Conservation (phyloP, 37 sponge, comb jelly and placozoan genomes). For the Geodia barretti region DNA sequence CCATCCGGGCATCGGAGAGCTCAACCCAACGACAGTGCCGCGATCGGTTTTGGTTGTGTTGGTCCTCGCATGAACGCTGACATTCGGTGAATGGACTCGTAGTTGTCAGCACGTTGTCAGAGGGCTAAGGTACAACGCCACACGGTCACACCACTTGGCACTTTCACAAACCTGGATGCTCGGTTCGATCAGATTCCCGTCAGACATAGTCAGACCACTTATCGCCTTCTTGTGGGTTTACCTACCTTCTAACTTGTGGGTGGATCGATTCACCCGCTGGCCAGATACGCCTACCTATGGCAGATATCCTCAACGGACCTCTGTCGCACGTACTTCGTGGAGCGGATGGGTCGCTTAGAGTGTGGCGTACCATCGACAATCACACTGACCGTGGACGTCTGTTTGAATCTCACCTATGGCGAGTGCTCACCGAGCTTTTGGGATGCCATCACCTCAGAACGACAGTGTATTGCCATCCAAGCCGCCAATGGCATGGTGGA, state of each 20-base stretch:
- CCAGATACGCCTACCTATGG: constrained; percentile 11
- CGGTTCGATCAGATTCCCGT: constrained; percentile 10
- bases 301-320: not conserved
- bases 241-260: not conserved
- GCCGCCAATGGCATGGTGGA: constrained; percentile 55
- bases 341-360: constrained; percentile 1
- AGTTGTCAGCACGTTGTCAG: constrained; percentile 5
- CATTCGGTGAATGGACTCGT: not conserved
- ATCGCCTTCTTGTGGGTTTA: not conserved
- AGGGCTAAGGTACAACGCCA: not conserved
- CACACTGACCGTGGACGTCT: constrained; percentile 53
- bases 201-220: constrained; percentile 15
- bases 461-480: constrained; percentile 52
- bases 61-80: not conserved
- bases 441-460: constrained; percentile 26
- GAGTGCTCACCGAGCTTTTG: constrained; percentile 9
- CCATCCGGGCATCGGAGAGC: constrained; percentile 1
- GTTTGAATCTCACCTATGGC: constrained; percentile 48
- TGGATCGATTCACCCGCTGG: constrained; percentile 17
- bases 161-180: not conserved
- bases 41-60: constrained; percentile 3
- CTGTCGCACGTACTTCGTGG: constrained; percentile 2
- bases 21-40: not conserved
- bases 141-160: not conserved
- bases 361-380: constrained; percentile 40